These are phyloP conservation scores for Halcyon senegalensis DNA, from an alignment of 2,113 vertebrate species.

Conservation along the genomic window DNA sequence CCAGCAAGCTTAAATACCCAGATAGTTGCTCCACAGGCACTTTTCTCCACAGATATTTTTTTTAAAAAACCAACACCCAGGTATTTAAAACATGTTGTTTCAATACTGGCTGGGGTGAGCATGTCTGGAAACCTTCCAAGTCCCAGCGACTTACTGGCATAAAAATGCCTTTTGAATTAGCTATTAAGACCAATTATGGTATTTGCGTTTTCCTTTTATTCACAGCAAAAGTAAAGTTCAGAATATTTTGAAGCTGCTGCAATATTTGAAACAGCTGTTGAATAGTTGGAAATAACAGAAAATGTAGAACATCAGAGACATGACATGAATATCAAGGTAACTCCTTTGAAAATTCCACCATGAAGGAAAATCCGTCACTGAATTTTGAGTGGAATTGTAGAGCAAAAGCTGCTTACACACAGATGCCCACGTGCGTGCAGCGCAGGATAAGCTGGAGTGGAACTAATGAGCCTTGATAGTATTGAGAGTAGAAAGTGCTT, in stretches of 20 bases:
- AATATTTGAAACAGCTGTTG: not conserved
- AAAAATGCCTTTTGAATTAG: not conserved
- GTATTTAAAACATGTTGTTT: not conserved
- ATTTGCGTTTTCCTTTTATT: constrained; percentile 18
- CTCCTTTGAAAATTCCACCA: not conserved
- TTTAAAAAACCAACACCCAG: not conserved
- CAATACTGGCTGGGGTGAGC: not conserved
- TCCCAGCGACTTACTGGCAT: not conserved
- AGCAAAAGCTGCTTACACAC: not conserved
- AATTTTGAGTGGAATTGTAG: not conserved
- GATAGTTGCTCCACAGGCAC: not conserved
- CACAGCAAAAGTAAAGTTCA: constrained; percentile 11
- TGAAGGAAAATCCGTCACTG: not conserved
- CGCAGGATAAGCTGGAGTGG: not conserved
- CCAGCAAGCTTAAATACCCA: not conserved
- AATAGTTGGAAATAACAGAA: not conserved
- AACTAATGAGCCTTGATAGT: not conserved
- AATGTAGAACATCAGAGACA: not conserved
- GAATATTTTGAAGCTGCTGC: not conserved
- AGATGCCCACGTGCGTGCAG: not conserved
- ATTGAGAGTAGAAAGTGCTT: constrained; percentile 55
- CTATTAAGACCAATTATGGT: not conserved
- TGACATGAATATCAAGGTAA: not conserved
- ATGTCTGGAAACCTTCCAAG: not conserved
- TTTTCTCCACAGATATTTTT: not conserved